These are phyloP conservation scores for Dinomys branickii DNA, from an alignment of 2,113 vertebrate species.

Conservation along the genomic window DNA sequence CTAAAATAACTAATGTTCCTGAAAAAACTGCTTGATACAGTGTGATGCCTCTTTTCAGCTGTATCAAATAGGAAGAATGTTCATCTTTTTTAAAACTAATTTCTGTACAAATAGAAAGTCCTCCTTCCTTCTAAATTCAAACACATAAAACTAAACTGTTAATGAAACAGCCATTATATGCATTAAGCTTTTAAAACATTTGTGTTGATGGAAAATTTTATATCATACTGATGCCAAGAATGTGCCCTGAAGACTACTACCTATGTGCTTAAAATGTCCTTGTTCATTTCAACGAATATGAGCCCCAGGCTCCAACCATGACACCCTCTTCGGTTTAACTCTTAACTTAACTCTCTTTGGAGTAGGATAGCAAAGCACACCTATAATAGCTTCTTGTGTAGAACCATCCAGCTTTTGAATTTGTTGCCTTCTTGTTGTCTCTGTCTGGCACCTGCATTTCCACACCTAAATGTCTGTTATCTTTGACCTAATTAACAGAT, in stretches of 20 bases:
- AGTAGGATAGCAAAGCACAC: not conserved
- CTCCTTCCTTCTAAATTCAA: not conserved
- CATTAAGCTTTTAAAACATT: not conserved
- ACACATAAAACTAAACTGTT: not conserved
- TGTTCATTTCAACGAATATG: not conserved
- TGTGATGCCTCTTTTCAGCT: not conserved
- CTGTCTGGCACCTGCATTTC: not conserved
- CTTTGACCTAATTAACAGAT: not conserved
- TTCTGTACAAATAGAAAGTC: not conserved
- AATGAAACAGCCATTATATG: not conserved
- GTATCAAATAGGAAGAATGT: not conserved
- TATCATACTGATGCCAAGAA: not conserved
- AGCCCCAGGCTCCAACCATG: not conserved
- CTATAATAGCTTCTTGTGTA: rapidly evolving
- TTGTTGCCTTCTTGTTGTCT: not conserved
- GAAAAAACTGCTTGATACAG: not conserved
- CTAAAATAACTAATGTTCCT: not conserved
- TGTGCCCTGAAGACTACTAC: not conserved
- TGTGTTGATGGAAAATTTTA: not conserved
- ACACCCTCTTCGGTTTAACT: rapidly evolving
- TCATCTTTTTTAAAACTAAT: not conserved
- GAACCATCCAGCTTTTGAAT: not conserved
- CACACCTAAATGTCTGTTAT: not conserved
- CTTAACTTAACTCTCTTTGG: not conserved
- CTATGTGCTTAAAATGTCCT: not conserved